Percentiles rank a stretch among this genome's conserved stretches.
Conservation (phyloP, 2,113 vertebrate species). For the Campylomormyrus tamandua region DNA sequence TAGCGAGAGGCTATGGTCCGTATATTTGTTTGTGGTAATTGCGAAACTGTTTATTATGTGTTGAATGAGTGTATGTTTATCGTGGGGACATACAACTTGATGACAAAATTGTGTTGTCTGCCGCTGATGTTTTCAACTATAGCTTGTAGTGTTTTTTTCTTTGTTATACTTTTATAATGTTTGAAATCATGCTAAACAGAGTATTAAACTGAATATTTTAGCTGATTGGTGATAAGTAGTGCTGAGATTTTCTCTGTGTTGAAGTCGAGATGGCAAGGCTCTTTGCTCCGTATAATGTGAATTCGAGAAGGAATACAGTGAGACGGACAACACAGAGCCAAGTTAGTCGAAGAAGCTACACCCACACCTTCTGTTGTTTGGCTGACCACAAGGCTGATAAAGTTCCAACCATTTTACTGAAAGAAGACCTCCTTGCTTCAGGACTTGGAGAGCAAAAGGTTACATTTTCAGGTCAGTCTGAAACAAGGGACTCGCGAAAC, state of each 20-base stretch:
- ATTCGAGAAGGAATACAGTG: not conserved
- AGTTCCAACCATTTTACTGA: not conserved
- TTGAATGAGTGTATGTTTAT: not conserved
- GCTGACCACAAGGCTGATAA: not conserved
- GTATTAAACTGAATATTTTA: not conserved
- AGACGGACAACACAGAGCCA: not conserved
- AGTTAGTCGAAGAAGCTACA: not conserved
- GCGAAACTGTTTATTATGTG: not conserved
- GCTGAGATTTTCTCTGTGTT: not conserved
- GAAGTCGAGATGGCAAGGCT: not conserved
- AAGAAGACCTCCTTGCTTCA: not conserved
- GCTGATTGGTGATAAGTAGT: not conserved
- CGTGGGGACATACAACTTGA: not conserved
- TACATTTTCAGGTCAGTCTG: not conserved
- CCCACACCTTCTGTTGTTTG: not conserved
- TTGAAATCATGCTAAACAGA: not conserved
- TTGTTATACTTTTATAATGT: not conserved
- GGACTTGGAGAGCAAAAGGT: not conserved
- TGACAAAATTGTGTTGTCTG: not conserved
- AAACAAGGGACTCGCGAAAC: not conserved
- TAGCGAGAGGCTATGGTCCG: not conserved
- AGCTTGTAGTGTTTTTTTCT: not conserved
- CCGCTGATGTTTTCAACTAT: not conserved
- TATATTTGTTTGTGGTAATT: not conserved
- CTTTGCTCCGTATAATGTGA: not conserved